Base-by-base conservation (phyloP, 2,113 vertebrate species). In the Rhinoderma darwinii region DNA sequence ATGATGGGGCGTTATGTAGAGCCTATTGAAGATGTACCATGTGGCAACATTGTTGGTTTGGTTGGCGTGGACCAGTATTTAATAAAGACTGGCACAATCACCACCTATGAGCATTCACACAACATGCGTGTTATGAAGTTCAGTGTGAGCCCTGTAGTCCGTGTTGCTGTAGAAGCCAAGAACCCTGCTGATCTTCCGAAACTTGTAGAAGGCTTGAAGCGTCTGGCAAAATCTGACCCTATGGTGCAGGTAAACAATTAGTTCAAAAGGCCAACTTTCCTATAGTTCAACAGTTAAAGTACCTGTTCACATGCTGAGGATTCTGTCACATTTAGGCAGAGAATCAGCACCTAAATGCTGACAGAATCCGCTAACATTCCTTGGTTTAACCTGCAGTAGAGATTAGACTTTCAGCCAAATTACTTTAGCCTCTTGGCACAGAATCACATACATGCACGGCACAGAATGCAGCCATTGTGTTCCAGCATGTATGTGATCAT, bases 1-100 rank as follows among this genome's bases (percentile, higher is more conserved):
- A 93, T 94, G 92, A 94, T 92, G 92, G 93, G 92, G 43, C 83
- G 51, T 63, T 95, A 93, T 32, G 89, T 93, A 73, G 92, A 93
- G 86, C 93, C 91, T 84, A 92, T 94, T 79, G 93, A 94, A 87
- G 92, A 94, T 47, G 92, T 94, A 50, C 92, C 93, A 78, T 93
- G 92, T 70, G 92, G 92, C 25, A 93, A 92, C 89, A 92, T 92
- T 61, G 91, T 92, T 50, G 91, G 92, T 66, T 86, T 93, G 83
- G 91, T 93, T 56, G 91, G 91, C 37, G 92, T 93, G 32, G 92
- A 93, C 85, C 92, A 94, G 89, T 93, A 89, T 89, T 88, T 93
- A 88, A 88, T 94, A 70, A 94, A 93, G 87, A 92, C 54, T 0
- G 90, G 91, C 66, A 92, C 93, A 76, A 92, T 93, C 87, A 89